Base-by-base conservation (phyloP, 2,888 invertebrate species). In the Thymelicus lineola region DNA sequence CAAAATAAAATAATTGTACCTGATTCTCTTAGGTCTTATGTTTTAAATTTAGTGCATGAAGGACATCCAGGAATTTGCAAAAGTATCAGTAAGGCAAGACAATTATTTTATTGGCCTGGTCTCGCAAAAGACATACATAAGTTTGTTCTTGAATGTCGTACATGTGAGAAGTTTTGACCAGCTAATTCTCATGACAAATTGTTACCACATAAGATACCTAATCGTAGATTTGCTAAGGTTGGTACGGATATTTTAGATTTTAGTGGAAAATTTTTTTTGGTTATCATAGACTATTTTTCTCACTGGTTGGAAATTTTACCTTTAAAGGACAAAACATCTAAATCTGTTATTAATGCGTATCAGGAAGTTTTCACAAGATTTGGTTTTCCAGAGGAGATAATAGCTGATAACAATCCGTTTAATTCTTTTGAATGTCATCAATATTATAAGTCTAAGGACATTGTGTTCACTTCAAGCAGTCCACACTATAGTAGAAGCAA, bases 321-420 rank as follows among this genome's bases (percentile, higher is more conserved):
- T 20, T 20, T 20, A 20, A 1, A 20, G 14, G 45, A 46, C 48
- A 62, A 46, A 48, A 42, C 42, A 62, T 62, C 45, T 42, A 46
- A 48, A 45, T 42, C 48, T 62, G 60, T 60, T n/a, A 60, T 60
- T 60, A 60, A 60, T 60, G 60, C 60, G 3, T 60, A 15, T 60
- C 60, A 60, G 15, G n/a, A n/a, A n/a, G n/a, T n/a, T 60, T 60
- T 60, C 28, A 60, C 60, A 17, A 60, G 60, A 60, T 60, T 60
- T 57, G 55, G 55, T 57, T 57, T 15, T 57, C 55, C 55, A 57
- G 55, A 20, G 20, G 20, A 20, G 20, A 20, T 20, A 20, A 20
- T 20, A 20, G 20, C 20, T 20, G 20, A 20, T 20, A 20, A 20
- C 20, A 20, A 20, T 20, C 20, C 20, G 3, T 20, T 20, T 20